Evolutionary conservation across 2,888 invertebrate species (phyloP).

Genomic region (Pammene aurita): DNA sequence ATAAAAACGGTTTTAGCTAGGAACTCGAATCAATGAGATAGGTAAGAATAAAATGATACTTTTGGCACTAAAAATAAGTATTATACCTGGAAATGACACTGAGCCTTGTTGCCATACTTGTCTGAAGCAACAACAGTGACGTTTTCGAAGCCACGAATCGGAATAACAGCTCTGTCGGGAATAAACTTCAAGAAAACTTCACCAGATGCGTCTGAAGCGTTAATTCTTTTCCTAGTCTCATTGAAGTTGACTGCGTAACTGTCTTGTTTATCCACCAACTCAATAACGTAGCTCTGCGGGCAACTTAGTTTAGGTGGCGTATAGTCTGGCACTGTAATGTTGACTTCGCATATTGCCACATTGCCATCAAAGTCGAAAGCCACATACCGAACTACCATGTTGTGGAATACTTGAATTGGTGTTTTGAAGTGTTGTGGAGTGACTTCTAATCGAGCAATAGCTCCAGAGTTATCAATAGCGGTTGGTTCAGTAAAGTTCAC

Average conservation of each 20-base stretch:
- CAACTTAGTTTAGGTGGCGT: constrained; percentile 95
- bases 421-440: constrained; percentile 96
- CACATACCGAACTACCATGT: constrained; percentile 96
- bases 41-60: not conserved
- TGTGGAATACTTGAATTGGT: constrained; percentile 93
- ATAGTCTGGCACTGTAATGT: constrained; percentile 96
- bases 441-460: constrained; percentile 95
- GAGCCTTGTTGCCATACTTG: constrained; percentile 93
- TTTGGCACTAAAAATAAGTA: not conserved
- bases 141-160: constrained; percentile 94
- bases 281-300: constrained; percentile 97
- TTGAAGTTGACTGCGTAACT: constrained; percentile 96
- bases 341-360: constrained; percentile 98
- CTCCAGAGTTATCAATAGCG: constrained; percentile 97
- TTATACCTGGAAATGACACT: constrained; percentile 94
- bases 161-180: constrained; percentile 92
- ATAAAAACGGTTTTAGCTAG: not conserved
- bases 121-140: constrained; percentile 95
- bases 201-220: constrained; percentile 94
- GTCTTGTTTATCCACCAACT: constrained; percentile 94
- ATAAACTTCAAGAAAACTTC: constrained; percentile 92
- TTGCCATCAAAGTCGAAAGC: constrained; percentile 99
- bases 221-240: constrained; percentile 92
- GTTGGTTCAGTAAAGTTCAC: constrained; percentile 97
- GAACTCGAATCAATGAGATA: not conserved